Evolutionary conservation across 1,140 invertebrate genomes (phyloP), one percentile per base, ranked within the genome.

Genomic region (Drosophila kohkoa): DNA sequence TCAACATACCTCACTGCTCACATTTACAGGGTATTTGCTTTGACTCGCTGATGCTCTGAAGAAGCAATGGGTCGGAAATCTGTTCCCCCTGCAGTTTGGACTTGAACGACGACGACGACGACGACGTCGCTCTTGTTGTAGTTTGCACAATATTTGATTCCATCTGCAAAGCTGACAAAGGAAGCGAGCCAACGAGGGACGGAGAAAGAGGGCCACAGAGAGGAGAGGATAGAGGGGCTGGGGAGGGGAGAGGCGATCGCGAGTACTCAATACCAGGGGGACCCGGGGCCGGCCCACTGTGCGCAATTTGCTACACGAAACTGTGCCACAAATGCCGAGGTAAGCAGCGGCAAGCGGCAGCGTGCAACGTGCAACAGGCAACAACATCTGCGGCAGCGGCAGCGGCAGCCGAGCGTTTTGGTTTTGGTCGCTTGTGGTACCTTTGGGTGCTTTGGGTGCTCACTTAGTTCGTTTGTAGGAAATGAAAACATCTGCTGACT

Each of bases 131-230:
- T 86, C 81, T 78, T 62, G 80, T 81, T 79, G 86, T 77, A 89
- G 85, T 89, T 89, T 89, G 86, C 85, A 89, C 85, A 89, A 89
- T 89, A 89, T 89, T 89, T 85, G 85, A 89, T 89, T 89, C 85
- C 85, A 89, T 89, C 85, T 90, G 71, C 59, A 67, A 72, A 63
- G 35, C 62, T 66, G 77, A 66, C 58, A 55, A 46, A 67, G 57
- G 62, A 58, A 45, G 43, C 20, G 43, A 32, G 41, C 41, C 41
- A 43, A 43, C 35, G 6, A 38, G 35, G 35, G 20, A 25, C 3
- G 20, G 20, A 3, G 35, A 32, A 32, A 32, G 35, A 35, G 32
- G 41, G 20, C 20, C 20, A 25, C 20, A 28, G 51, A 30, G 45
- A 30, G 38, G 38, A 25, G 28, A 11, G 38, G 46, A n/a, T 5